These are phyloP conservation scores for Cossypha dichroa DNA, from an alignment of 2,797 vertebrate genomes.

Conservation along the genomic window DNA sequence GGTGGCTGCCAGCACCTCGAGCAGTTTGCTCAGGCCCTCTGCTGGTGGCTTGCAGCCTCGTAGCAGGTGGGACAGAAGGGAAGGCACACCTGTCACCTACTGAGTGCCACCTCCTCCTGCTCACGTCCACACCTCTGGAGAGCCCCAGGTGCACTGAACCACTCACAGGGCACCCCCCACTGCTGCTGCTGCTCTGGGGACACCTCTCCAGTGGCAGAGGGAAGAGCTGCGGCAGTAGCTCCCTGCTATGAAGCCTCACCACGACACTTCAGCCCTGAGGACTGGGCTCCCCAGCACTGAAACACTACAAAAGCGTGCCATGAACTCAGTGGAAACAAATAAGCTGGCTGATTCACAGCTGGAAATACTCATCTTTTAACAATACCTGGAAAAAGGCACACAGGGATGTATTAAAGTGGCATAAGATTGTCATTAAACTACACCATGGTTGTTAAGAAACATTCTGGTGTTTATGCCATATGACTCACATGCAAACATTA, in stretches of 20 bases:
- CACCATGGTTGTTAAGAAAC: slow-evolving; percentile 13
- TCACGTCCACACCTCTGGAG: background rate
- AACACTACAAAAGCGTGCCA: background rate
- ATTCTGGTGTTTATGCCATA: background rate
- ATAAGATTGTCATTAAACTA: background rate
- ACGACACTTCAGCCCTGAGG: background rate
- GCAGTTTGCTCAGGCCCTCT: background rate
- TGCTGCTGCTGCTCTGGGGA: no score
- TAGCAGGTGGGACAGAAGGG: background rate
- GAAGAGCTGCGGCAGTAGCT: background rate
- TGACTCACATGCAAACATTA: slow-evolving; percentile 36
- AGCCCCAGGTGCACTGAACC: background rate
- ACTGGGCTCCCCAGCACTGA: background rate
- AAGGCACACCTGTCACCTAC: rapidly evolving
- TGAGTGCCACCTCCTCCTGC: background rate
- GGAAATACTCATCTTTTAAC: slow-evolving; percentile 5
- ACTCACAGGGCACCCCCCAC: background rate
- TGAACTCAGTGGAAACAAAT: background rate
- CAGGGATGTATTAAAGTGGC: background rate
- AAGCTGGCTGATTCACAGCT: background rate
- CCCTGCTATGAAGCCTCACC: background rate
- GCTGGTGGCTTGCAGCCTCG: background rate
- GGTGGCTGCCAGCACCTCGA: background rate
- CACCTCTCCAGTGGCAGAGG: background rate
- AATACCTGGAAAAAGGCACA: slow-evolving; percentile 36